Base-by-base conservation (phyloP, 2,797 vertebrate genomes). In the Bothrops alternatus region DNA sequence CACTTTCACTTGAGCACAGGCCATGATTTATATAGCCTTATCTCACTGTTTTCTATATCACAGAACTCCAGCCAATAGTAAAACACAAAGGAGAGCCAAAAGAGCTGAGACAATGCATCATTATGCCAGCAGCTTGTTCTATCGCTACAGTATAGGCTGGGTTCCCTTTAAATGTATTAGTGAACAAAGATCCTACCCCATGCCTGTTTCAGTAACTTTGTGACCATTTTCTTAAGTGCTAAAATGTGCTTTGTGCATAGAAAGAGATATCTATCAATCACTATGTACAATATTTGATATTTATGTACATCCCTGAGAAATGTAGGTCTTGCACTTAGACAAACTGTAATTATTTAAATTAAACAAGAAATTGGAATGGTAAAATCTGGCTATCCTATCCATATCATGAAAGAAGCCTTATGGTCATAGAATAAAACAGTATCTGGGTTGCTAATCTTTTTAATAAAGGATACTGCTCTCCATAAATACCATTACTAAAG, bases 311-410 rank as follows among this genome's bases (percentile, higher is more conserved):
- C 10, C 37, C 26, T 89, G 23, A 28, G 18, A 69, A 90, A 69
- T 55, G n/a, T 12, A 55, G 23, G 10, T 55, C 18, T n/a, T 55
- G 28, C 14, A 18, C 61, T 50, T 32, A 56, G 47, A 87, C 26
- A 87, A 86, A 20, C 85, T 65, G 53, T 28, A 61, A 32, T 57
- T 25, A 87, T 87, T 87, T 47, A 86, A 91, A 91, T 91, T 91
- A 87, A 87, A 65, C 86, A 91, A 23, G 50, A 63, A 69, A 6
- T 28, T 65, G 53, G n/a, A 69, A 69, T 11, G 26, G 2, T 28
- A 4, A 23, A 61, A 86, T 73, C 65, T 32, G 42, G 47, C n/a
- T 86, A 55, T 37, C n/a, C 37, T 87, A 65, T 8, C 8, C 58
- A 37, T 91, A 55, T 87, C 26, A 32, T 91, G 57, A 86, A 63